These are phyloP conservation scores for Ciconia nigra DNA, from an alignment of 2,797 vertebrate genomes.

Conservation along the genomic window DNA sequence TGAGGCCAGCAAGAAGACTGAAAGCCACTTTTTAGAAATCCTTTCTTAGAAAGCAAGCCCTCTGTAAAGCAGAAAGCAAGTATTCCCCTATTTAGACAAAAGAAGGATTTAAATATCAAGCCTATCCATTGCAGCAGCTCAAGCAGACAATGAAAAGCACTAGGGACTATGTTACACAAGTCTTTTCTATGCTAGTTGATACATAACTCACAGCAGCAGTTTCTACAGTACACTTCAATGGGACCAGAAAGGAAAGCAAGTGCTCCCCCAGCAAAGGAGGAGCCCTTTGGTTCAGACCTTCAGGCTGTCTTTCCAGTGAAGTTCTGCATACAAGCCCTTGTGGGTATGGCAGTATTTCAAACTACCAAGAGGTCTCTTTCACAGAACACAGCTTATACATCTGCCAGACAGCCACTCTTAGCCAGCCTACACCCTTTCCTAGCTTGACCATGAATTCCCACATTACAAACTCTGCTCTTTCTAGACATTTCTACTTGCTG, in stretches of 20 bases:
- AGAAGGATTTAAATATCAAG: neutral
- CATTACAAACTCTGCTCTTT: neutral
- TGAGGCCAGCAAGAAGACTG: neutral
- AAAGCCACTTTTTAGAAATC: neutral
- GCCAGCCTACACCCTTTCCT: neutral
- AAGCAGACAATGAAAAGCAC: neutral
- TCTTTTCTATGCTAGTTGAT: neutral
- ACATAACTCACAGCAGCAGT: neutral
- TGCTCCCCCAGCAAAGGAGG: neutral
- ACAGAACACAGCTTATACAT: neutral
- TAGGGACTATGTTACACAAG: neutral
- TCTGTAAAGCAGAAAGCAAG: neutral
- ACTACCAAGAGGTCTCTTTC: neutral
- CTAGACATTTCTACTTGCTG: neutral
- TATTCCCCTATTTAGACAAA: neutral
- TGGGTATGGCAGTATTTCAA: neutral
- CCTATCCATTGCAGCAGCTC: neutral
- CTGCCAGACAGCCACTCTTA: neutral
- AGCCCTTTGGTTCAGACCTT: neutral
- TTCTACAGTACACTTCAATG: neutral
- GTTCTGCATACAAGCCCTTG: neutral
- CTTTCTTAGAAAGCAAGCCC: slow-evolving; percentile 1
- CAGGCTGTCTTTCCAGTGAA: neutral
- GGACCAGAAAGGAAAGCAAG: neutral
- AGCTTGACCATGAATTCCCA: neutral